These are phyloP conservation scores for Baronia brevicornis DNA, from an alignment of 2,888 invertebrate species.

Conservation along the genomic window DNA sequence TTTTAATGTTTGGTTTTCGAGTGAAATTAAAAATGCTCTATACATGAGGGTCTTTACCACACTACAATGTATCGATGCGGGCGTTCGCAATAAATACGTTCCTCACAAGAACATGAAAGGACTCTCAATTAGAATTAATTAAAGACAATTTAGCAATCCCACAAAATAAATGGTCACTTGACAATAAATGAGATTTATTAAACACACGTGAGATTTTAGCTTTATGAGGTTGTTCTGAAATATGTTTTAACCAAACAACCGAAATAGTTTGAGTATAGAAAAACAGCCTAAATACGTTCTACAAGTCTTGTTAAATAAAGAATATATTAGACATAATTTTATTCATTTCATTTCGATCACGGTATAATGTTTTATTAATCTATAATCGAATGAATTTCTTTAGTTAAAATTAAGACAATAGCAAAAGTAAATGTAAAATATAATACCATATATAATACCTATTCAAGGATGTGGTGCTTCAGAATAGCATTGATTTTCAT, in stretches of 20 bases:
- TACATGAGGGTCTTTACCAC: conserved; percentile 50
- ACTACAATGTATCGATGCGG: conserved; percentile 52
- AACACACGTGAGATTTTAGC: conserved; percentile 34
- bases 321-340: too few species aligned
- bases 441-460: too few species aligned
- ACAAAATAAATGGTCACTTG: conserved; percentile 60
- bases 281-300: background rate
- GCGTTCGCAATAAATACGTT: conserved; percentile 60
- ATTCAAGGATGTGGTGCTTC: too few species aligned
- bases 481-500: too few species aligned
- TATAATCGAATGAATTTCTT: too few species aligned
- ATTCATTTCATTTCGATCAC: too few species aligned
- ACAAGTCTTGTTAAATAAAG: too few species aligned
- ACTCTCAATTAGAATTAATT: conserved; percentile 73
- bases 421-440: too few species aligned
- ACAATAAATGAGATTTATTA: conserved; percentile 65
- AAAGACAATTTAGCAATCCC: conserved; percentile 72
- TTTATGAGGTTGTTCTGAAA: conserved; percentile 7
- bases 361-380: too few species aligned
- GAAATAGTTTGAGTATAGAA: background rate
- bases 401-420: too few species aligned
- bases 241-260: background rate
- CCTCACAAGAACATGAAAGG: conserved; percentile 51
- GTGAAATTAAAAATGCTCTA: conserved; percentile 39
- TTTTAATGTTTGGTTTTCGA: conserved; percentile 34